These are phyloP conservation scores for Pammene fasciana DNA, from an alignment of 2,888 invertebrate genomes.

Conservation along the genomic window DNA sequence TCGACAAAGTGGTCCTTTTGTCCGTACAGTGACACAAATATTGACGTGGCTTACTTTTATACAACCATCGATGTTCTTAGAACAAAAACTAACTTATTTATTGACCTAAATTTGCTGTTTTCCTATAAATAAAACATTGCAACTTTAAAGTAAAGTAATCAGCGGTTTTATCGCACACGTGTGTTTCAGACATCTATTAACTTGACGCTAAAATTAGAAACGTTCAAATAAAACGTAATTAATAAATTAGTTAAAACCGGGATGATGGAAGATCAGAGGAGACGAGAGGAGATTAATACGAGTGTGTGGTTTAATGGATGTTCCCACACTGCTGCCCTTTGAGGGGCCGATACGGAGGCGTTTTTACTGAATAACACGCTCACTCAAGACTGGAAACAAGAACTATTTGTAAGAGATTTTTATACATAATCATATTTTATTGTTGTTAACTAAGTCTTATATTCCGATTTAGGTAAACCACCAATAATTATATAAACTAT, in stretches of 20 bases:
- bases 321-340: slow-evolving; percentile 47
- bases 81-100: background rate
- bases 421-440: too few relatives aligned
- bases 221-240: slow-evolving; percentile 30
- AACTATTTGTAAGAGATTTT: too few relatives aligned
- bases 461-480: too few relatives aligned
- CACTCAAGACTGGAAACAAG: too few relatives aligned
- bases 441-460: too few relatives aligned
- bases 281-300: slow-evolving; percentile 56
- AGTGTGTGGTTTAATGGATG: slow-evolving; percentile 55
- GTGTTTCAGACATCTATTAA: slow-evolving; percentile 29
- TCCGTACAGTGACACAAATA: too few relatives aligned
- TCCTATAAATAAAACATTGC: background rate
- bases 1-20: too few relatives aligned
- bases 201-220: slow-evolving; percentile 30
- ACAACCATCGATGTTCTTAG: too few relatives aligned
- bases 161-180: background rate
- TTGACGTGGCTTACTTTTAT: too few relatives aligned
- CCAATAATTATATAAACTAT: too few relatives aligned
- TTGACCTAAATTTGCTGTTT: background rate
- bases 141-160: background rate
- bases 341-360: slow-evolving; percentile 33
- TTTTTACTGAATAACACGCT: background rate
- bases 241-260: slow-evolving; percentile 38
- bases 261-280: slow-evolving; percentile 54